A percentile compares a stretch with the other conserved stretches of the same genome.
Conservation (phyloP, 2,888 invertebrate species). For the Atethmia centrago region DNA sequence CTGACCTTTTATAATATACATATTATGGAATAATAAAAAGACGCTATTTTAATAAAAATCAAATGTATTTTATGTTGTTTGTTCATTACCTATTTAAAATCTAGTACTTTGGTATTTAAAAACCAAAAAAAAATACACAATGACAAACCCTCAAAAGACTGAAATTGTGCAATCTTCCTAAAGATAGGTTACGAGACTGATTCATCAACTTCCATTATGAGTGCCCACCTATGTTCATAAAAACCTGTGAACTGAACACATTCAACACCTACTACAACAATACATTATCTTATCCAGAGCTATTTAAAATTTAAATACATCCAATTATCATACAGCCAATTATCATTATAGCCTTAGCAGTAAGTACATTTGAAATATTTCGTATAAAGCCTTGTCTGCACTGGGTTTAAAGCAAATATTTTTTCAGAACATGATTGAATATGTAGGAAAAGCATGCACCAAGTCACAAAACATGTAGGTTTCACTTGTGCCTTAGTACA, state of each 20-base stretch:
- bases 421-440: not conserved
- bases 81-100: constrained; percentile 13
- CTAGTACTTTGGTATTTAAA: not conserved
- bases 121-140: not conserved
- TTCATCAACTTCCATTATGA: constrained; percentile 3
- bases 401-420: not conserved
- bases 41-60: constrained; percentile 45
- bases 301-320: constrained; percentile 8
- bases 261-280: constrained; percentile 17
- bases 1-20: constrained; percentile 29
- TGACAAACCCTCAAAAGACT: constrained; percentile 12
- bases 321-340: no score
- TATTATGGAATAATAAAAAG: constrained; percentile 44
- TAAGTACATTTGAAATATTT: not conserved
- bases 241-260: constrained; percentile 31
- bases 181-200: not conserved
- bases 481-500: not conserved
- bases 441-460: not conserved
- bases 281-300: constrained; percentile 10
- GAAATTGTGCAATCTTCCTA: constrained; percentile 23
- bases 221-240: not conserved
- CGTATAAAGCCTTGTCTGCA: not conserved
- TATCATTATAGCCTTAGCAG: constrained; percentile 6
- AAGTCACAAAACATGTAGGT: not conserved
- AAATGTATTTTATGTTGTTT: constrained; percentile 19